Percentiles rank a stretch among this genome's conserved stretches.
phyloP scores from a whole-genome alignment of 1,140 invertebrate genomes.

The Bacillus rossius region DNA sequence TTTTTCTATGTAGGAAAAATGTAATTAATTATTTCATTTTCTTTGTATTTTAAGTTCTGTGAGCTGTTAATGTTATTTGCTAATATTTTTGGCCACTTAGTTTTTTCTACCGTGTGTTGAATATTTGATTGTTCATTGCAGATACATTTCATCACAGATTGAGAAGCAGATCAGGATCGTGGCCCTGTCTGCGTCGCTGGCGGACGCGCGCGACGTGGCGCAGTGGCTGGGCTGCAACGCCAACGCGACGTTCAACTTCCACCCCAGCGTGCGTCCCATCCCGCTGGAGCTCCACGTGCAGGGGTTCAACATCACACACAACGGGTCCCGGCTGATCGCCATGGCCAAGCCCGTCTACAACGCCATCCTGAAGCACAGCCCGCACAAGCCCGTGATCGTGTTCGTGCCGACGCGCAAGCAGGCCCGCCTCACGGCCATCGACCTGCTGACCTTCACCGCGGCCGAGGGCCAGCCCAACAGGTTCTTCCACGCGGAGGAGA shows the following conservation, averaged over 20 bases:
- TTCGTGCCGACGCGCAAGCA: conserved; percentile 96
- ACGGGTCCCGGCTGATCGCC: conserved; percentile 87
- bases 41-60: too few species aligned
- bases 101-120: too few species aligned
- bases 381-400: conserved; percentile 87
- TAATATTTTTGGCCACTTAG: too few species aligned
- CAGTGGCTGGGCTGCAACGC: conserved; percentile 95
- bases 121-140: too few species aligned
- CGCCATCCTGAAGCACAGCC: conserved; percentile 81
- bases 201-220: conserved; percentile 92
- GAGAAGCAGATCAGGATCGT: conserved; percentile 92
- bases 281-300: conserved; percentile 94
- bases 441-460: conserved; percentile 88
- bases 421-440: conserved; percentile 89
- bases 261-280: conserved; percentile 93
- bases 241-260: conserved; percentile 96
- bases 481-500: conserved; percentile 86
- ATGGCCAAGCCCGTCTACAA: conserved; percentile 99
- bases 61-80: too few species aligned
- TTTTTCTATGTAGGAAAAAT: too few species aligned
- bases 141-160: conserved; percentile 93
- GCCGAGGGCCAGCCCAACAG: conserved; percentile 77
- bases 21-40: too few species aligned
- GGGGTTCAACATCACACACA: conserved; percentile 93
- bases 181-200: conserved; percentile 90